Evolutionary conservation across 2,888 invertebrate genomes (phyloP), one percentile per base, ranked within the genome.

Genomic region (Andrena fulva): DNA sequence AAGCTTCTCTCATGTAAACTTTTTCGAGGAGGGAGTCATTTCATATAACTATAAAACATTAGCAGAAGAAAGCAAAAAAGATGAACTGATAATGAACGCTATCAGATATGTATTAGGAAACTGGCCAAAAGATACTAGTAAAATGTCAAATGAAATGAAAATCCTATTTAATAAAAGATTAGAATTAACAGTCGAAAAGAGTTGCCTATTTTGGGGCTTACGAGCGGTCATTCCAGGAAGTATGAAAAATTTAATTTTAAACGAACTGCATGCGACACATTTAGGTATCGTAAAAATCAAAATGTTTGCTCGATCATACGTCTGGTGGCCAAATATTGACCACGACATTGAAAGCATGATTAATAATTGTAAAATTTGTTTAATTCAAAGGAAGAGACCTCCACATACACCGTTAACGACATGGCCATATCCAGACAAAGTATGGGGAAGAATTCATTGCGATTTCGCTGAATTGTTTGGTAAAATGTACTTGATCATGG

Each of bases 201-300:
- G n/a, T 8, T 86, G 84, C 27, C 0, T 77, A 16, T 2, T 77
- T 4, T 77, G 77, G 72, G 62, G 72, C 0, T 27, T 67, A 5
- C 4, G 67, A 7, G n/a, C 72, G 0, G 42, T 77, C 1, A n/a
- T 68, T 0, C 67, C 72, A 6, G 54, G 7, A 2, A n/a, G 6
- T n/a, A 16, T 52, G n/a, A 16, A 52, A 52, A n/a, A 5, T 7
- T 20, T 20, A 16, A 20, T 20, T 6, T 20, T 52, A 16, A 52
- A 0, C 2, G 68, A 79, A 29, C 12, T 79, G 3, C 73, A 69
- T 7, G 56, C 48, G 3, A 56, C 52, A 0, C 74, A 79, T 6
- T 27, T 72, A 0, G 79, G 84, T 0, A 59, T 77, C 0, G 79
- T 79, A 2, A 82, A 82, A 27, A 82, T 82, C 20, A 84, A 84